Base-by-base conservation (phyloP, 2,888 invertebrate species). In the Aporophyla lueneburgensis region DNA sequence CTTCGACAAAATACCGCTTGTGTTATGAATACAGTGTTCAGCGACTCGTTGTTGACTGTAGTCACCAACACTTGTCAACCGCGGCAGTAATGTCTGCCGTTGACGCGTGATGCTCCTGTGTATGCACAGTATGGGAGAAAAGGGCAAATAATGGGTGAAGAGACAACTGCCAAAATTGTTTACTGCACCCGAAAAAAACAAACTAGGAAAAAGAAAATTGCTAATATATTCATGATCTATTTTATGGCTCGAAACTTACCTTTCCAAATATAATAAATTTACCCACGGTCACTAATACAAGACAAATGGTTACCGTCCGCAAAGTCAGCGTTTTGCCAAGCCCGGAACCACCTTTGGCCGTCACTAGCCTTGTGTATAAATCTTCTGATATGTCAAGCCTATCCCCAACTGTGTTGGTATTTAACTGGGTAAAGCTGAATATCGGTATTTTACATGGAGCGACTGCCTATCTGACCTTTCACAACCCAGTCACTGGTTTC, bases 241-340 rank as follows among this genome's bases (percentile, higher is more conserved):
- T 40, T 40, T n/a, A 67, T 58, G 7, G 19, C n/a, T 40, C 10
- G 2, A 21, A 59, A 33, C 10, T 67, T 1, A n/a, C 21, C 54
- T n/a, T n/a, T 40, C 6, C 16, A 54, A 54, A 67, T n/a, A 70
- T 21, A 46, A 70, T 71, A 70, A 56, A 72, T 72, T 3, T 19
- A 19, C 21, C n/a, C n/a, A n/a, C 3, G 16, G 27, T 71, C 54
- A 33, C 70, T 56, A n/a, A 19, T 9, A 19, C 12, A 56, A 56
- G 27, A 33, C n/a, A 46, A 46, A 56, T 16, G 27, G 16, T 27
- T 70, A 70, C 70, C 14, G n/a, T n/a, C n/a, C 14, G 5, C 9
- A 12, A 3, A 33, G 7, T 56, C 46, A 46, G n/a, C 46, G n/a
- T 56, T 70, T 46, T 70, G 1, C n/a, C n/a, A 0, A 43, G n/a